Percentiles rank a stretch among this genome's conserved stretches.
phyloP scores from a whole-genome alignment of 2,113 vertebrate species.

The Orycteropus afer region DNA sequence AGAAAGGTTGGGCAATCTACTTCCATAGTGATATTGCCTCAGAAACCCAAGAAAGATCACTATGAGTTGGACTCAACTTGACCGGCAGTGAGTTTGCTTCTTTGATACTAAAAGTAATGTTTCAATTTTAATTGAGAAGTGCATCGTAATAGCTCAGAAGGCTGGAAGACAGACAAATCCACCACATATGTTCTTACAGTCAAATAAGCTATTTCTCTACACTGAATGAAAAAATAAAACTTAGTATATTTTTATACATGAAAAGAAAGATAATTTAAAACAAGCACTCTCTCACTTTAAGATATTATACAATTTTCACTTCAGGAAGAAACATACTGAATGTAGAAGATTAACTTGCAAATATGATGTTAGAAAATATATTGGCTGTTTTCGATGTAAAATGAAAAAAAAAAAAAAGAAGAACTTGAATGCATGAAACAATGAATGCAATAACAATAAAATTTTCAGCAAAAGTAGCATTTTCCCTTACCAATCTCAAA shows the following conservation, averaged over 20 bases:
- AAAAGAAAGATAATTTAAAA: neutral
- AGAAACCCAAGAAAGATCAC: too few relatives aligned
- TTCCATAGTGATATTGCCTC: too few relatives aligned
- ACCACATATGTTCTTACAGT: neutral
- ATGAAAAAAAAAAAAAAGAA: neutral
- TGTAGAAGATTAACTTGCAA: neutral
- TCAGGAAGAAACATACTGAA: neutral
- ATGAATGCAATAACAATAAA: neutral
- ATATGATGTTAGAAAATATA: neutral
- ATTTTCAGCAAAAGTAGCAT: neutral
- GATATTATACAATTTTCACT: neutral
- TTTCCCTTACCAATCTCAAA: too few relatives aligned
- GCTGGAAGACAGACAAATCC: neutral
- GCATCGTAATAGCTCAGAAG: neutral
- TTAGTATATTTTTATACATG: too few relatives aligned
- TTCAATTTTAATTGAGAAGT: neutral
- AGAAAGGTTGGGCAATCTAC: too few relatives aligned
- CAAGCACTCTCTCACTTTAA: neutral
- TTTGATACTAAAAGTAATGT: neutral
- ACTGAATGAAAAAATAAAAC: neutral
- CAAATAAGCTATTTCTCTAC: neutral
- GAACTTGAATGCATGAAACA: neutral
- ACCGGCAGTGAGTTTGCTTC: too few relatives aligned
- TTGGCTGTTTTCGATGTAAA: neutral
- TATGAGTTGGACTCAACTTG: too few relatives aligned